Conservation (phyloP, 2,888 invertebrate genomes). For the Aleiodes leptofemur region DNA sequence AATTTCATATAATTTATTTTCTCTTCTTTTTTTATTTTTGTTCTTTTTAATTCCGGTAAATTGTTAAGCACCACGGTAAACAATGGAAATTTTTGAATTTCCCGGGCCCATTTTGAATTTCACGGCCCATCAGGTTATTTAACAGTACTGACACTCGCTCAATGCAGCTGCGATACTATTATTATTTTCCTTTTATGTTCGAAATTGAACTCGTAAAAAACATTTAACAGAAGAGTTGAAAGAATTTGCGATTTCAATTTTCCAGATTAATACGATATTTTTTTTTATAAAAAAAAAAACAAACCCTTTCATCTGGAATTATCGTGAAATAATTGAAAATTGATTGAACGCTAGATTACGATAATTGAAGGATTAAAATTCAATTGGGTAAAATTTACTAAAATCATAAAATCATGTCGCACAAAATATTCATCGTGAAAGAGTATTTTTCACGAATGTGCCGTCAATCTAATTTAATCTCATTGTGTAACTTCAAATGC, state of each 20-base stretch:
- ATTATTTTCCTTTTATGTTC: too few relatives aligned
- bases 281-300: background rate
- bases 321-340: background rate
- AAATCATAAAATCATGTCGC: slow-evolving; percentile 19
- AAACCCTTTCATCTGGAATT: background rate
- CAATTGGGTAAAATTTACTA: background rate
- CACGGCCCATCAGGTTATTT: slow-evolving; percentile 42
- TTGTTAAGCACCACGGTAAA: slow-evolving; percentile 50
- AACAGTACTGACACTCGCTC: slow-evolving; percentile 44
- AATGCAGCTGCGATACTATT: slow-evolving; percentile 39
- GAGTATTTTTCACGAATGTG: slow-evolving; percentile 33
- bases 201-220: too few relatives aligned
- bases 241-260: background rate
- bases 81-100: slow-evolving; percentile 30
- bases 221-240: background rate
- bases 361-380: slow-evolving; percentile 14
- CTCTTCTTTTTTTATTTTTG: background rate
- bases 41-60: slow-evolving; percentile 17
- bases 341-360: slow-evolving; percentile 1
- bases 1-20: background rate
- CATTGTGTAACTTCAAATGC: slow-evolving; percentile 44
- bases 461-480: slow-evolving; percentile 46
- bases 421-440: slow-evolving; percentile 20
- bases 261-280: background rate
- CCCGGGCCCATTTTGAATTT: slow-evolving; percentile 9